Percentiles rank a stretch among this genome's conserved stretches.
Evolutionary conservation across 1,140 invertebrate species (phyloP).

Genomic region (Nylanderia fulva): DNA sequence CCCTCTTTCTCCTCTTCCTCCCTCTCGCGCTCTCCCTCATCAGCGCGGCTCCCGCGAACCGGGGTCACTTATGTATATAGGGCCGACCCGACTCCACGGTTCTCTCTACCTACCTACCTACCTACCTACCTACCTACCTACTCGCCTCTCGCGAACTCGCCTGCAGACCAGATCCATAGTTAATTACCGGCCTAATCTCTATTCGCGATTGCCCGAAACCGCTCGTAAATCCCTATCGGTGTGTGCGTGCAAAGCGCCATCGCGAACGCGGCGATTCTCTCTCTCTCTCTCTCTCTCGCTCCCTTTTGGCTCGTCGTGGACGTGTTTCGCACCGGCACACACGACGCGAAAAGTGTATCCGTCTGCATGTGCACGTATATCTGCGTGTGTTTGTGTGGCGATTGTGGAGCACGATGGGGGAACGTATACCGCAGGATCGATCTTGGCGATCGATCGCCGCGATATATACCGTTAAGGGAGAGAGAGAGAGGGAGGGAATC

Average conservation of each 20-base stretch:
- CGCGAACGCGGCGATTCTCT: conserved; percentile 57
- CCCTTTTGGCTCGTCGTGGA: conserved; percentile 40
- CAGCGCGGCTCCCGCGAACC: conserved; percentile 78
- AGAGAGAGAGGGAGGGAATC: conserved; percentile 63
- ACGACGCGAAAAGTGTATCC: conserved; percentile 49
- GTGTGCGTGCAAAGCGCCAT: conserved; percentile 75
- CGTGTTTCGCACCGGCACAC: conserved; percentile 57
- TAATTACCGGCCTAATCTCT: conserved; percentile 86
- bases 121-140: conserved; percentile 57
- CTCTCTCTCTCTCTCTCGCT: conserved; percentile 48
- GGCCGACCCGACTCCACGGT: conserved; percentile 67
- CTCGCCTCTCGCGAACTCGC: conserved; percentile 81
- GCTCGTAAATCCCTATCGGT: conserved; percentile 86
- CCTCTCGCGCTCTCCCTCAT: conserved; percentile 62
- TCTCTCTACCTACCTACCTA: conserved; percentile 71
- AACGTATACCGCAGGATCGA: conserved; percentile 67
- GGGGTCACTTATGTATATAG: conserved; percentile 83
- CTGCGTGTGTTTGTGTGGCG: conserved; percentile 50
- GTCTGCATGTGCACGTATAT: neutral
- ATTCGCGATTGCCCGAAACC: conserved; percentile 86
- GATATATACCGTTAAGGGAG: conserved; percentile 73
- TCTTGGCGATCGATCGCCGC: conserved; percentile 73
- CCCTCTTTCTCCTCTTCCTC: too few species aligned
- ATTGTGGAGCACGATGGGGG: conserved; percentile 61
- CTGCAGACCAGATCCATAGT: conserved; percentile 85